Evolutionary conservation across 2,113 vertebrate species (phyloP), one percentile per base, ranked within the genome.

Genomic region (Ranitomeya variabilis): DNA sequence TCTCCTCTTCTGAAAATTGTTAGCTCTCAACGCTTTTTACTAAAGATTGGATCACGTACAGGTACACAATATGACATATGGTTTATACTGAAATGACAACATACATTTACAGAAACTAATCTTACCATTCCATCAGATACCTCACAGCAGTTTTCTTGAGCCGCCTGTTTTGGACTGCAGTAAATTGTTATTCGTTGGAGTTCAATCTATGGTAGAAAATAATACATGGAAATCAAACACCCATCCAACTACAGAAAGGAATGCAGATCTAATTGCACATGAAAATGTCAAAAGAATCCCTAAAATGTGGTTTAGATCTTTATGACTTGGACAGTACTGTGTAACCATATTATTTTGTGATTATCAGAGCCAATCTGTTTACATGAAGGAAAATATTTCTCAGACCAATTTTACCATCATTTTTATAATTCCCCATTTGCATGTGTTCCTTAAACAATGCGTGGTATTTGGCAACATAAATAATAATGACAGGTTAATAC

Each of bases 111-210:
- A 91, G 82, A 91, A 89, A 64, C 16, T 91, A 79, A 85, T 90
- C 94, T 95, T 95, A 99, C 98, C 94, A 94, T 93, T 83, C 94
- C 91, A 73, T 95, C 92, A 87, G 94, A 93, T 87, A 97, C 90
- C 90, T 98, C 96, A 87, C 97, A 99, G 92, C 98, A 99, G 0
- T 91, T 95, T 92, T 97, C 96, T 93, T 96, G 94, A 89, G 94
- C 90, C 66, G 94, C 94, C 92, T 96, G 80, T 80, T 95, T 94
- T 76, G 97, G 94, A 92, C 96, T 95, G 92, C 98, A 99, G 94
- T 97, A 98, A 92, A 99, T 90, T 81, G 95, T 91, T 91, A 99
- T 89, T 76, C 92, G 95, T 60, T 95, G 96, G 92, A 99, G 94
- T 94, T 99, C 98, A 93, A 99, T 96, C 98, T 99, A 93, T 77